phyloP scores from a whole-genome alignment of 2,888 invertebrate species.

The Mechanitis mazaeus region DNA sequence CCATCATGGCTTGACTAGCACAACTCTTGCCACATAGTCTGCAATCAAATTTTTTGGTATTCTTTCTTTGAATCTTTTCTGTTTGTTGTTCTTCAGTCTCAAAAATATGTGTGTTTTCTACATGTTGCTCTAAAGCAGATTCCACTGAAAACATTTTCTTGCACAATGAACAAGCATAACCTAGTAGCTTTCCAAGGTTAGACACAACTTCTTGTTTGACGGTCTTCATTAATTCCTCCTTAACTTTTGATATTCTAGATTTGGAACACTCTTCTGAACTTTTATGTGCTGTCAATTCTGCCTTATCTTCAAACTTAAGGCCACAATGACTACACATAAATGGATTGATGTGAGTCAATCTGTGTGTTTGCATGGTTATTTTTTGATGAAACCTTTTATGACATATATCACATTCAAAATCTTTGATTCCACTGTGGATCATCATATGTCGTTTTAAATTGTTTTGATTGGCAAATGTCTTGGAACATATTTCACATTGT shows the following conservation, averaged over 20 bases:
- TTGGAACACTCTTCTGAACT: slow-evolving; percentile 50
- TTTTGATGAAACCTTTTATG: slow-evolving; percentile 67
- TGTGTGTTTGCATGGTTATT: slow-evolving; percentile 71
- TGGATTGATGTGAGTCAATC: slow-evolving; percentile 60
- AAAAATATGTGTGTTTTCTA: slow-evolving; percentile 58
- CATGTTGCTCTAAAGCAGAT: slow-evolving; percentile 63
- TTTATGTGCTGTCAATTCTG: slow-evolving; percentile 44
- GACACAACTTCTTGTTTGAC: slow-evolving; percentile 65
- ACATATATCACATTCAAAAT: slow-evolving; percentile 71
- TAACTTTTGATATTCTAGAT: slow-evolving; percentile 52
- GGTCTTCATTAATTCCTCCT: slow-evolving; percentile 63
- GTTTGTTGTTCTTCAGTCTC: slow-evolving; percentile 54
- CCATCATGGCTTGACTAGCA: slow-evolving; percentile 68
- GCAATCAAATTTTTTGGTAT: slow-evolving; percentile 60
- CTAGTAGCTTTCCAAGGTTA: slow-evolving; percentile 57
- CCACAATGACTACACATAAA: slow-evolving; percentile 61
- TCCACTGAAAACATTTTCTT: slow-evolving; percentile 70
- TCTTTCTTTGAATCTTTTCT: slow-evolving; percentile 48
- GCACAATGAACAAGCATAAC: slow-evolving; percentile 66
- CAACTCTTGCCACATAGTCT: slow-evolving; percentile 63
- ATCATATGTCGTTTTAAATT: slow-evolving; percentile 72
- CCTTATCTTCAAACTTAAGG: slow-evolving; percentile 49
- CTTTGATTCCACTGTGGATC: slow-evolving; percentile 64
- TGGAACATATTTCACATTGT: slow-evolving; percentile 56
- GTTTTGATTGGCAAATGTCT: slow-evolving; percentile 70